These are phyloP conservation scores for Pseudocheirus occidentalis DNA, from an alignment of 2,797 vertebrate species.

Conservation along the genomic window DNA sequence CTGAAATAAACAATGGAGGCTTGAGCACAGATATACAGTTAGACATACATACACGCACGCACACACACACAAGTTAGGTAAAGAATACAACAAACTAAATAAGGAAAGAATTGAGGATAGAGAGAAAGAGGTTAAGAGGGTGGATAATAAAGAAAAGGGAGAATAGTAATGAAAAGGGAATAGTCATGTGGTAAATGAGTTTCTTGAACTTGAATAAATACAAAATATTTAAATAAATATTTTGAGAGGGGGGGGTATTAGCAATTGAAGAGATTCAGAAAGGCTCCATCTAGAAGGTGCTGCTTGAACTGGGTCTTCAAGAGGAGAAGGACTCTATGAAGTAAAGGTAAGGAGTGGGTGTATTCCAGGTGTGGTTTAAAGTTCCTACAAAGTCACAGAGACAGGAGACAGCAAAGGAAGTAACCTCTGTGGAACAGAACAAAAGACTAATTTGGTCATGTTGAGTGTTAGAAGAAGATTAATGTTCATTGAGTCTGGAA, in stretches of 20 bases:
- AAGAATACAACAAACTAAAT: background rate
- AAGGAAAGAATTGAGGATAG: background rate
- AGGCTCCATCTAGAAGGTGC: background rate
- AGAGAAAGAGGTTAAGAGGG: background rate
- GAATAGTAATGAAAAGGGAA: background rate
- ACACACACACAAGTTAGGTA: background rate
- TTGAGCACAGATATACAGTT: background rate
- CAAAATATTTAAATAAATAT: background rate
- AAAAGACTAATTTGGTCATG: background rate
- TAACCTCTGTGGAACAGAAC: background rate
- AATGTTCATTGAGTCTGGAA: background rate
- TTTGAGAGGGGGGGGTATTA: background rate
- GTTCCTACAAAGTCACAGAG: background rate
- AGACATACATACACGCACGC: background rate
- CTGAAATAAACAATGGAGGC: background rate
- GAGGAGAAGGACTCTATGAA: background rate
- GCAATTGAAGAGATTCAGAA: background rate
- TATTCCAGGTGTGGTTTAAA: background rate
- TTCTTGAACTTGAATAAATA: background rate
- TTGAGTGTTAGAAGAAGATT: background rate
- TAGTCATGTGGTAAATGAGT: background rate
- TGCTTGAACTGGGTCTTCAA: background rate
- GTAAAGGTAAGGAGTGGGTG: background rate
- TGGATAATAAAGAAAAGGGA: background rate
- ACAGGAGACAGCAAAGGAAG: background rate